Conservation (phyloP, 2,113 vertebrate genomes). For the Syngnathus scovelli region DNA sequence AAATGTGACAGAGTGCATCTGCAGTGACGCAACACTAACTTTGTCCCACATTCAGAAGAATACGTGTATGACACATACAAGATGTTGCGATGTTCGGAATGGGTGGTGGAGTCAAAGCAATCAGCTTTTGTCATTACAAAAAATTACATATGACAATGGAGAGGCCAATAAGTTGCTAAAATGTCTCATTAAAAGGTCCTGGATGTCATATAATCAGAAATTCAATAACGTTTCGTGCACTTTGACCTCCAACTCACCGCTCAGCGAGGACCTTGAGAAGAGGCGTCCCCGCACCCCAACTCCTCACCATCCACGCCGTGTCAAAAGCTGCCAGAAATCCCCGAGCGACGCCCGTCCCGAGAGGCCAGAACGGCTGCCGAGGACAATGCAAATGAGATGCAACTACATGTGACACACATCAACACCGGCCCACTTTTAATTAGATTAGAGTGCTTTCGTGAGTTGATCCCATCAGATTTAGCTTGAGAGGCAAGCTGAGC, state of each 20-base stretch:
- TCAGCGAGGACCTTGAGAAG: slow-evolving; percentile 83
- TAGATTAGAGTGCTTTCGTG: not conserved
- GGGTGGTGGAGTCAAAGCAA: too few relatives aligned
- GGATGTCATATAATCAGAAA: too few relatives aligned
- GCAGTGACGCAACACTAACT: not conserved
- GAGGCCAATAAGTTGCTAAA: too few relatives aligned
- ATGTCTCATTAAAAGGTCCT: too few relatives aligned
- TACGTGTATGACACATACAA: not conserved
- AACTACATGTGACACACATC: too few relatives aligned
- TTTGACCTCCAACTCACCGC: slow-evolving; percentile 68
- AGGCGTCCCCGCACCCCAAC: slow-evolving; percentile 75
- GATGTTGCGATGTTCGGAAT: too few relatives aligned
- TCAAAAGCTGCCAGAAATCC: slow-evolving; percentile 88
- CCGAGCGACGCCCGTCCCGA: slow-evolving; percentile 88
- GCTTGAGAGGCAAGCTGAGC: too few relatives aligned
- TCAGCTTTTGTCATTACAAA: too few relatives aligned
- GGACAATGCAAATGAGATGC: not conserved
- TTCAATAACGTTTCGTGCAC: too few relatives aligned
- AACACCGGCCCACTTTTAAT: too few relatives aligned
- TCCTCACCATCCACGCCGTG: slow-evolving; percentile 88
- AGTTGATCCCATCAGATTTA: not conserved
- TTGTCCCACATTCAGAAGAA: not conserved
- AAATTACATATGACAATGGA: too few relatives aligned
- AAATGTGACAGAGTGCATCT: not conserved
- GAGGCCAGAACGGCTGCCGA: slow-evolving; percentile 90